These are phyloP conservation scores for Creontiades dilutus DNA, from an alignment of 2,888 invertebrate genomes.

Conservation along the genomic window DNA sequence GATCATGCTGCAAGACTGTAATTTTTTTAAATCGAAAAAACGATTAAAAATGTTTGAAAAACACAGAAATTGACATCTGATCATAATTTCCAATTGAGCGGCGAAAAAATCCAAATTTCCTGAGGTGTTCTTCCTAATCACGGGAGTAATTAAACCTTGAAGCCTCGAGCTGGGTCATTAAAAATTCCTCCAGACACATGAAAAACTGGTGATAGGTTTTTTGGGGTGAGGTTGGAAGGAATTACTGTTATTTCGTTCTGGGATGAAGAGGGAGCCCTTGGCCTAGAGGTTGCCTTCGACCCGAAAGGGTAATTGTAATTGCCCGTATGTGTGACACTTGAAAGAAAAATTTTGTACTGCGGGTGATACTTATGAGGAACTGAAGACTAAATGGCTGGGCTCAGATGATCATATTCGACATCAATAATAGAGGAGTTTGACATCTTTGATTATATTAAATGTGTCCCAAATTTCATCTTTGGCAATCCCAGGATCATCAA, in stretches of 20 bases:
- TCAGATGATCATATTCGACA: no score
- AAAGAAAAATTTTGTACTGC: not conserved
- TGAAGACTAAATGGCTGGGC: no score
- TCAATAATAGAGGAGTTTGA: no score
- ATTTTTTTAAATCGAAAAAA: no score
- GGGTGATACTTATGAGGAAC: no score
- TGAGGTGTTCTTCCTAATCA: not conserved
- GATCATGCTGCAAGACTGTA: no score
- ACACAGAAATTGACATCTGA: no score
- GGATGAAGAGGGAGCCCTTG: not conserved
- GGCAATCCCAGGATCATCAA: no score
- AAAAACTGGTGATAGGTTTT: not conserved
- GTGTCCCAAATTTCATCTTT: no score
- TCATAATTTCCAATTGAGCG: not conserved
- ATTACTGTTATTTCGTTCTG: constrained; percentile 13
- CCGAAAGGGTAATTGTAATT: not conserved
- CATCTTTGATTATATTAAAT: no score
- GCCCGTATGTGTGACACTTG: not conserved
- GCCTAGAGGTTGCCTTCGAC: not conserved
- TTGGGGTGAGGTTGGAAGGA: not conserved
- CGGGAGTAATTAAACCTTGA: not conserved
- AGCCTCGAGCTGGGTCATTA: not conserved
- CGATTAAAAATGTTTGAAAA: no score
- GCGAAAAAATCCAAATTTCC: not conserved
- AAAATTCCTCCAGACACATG: not conserved